These are phyloP conservation scores for Casuarius casuarius DNA, from an alignment of 2,113 vertebrate genomes.

Conservation along the genomic window DNA sequence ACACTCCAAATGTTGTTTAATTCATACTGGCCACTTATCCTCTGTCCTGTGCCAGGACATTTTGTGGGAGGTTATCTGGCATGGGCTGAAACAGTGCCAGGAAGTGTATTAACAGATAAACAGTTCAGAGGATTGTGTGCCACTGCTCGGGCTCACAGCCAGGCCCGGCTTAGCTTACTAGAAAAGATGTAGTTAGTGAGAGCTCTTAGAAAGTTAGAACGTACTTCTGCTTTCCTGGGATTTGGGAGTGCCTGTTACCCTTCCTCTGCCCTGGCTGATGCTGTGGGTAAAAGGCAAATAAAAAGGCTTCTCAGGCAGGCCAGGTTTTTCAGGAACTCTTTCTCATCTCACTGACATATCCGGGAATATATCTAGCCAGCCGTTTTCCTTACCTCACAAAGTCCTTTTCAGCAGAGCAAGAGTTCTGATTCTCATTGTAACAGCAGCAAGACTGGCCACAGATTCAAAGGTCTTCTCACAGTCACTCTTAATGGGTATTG, in stretches of 20 bases:
- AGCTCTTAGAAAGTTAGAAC: background rate
- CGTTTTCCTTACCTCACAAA: background rate
- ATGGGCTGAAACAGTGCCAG: conserved; percentile 20
- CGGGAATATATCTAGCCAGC: background rate
- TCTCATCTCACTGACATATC: background rate
- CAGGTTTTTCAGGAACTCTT: background rate
- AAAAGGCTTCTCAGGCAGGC: background rate
- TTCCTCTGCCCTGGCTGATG: background rate
- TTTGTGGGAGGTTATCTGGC: conserved; percentile 39
- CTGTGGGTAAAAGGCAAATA: background rate
- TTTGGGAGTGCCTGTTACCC: background rate
- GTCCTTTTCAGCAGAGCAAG: background rate
- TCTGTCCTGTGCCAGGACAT: conserved; percentile 18
- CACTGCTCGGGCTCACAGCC: background rate
- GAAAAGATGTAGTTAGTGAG: background rate
- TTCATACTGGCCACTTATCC: background rate
- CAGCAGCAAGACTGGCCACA: background rate
- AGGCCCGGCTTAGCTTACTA: background rate
- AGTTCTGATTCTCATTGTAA: background rate
- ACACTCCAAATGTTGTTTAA: conserved; percentile 56
- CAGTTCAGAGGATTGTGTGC: conserved; percentile 5
- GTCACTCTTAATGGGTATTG: background rate
- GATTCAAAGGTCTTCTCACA: background rate
- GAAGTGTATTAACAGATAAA: conserved; percentile 48
- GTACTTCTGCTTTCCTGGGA: background rate